Evolutionary conservation across 1,140 invertebrate genomes (phyloP).

Genomic region (Drosophila bocki): DNA sequence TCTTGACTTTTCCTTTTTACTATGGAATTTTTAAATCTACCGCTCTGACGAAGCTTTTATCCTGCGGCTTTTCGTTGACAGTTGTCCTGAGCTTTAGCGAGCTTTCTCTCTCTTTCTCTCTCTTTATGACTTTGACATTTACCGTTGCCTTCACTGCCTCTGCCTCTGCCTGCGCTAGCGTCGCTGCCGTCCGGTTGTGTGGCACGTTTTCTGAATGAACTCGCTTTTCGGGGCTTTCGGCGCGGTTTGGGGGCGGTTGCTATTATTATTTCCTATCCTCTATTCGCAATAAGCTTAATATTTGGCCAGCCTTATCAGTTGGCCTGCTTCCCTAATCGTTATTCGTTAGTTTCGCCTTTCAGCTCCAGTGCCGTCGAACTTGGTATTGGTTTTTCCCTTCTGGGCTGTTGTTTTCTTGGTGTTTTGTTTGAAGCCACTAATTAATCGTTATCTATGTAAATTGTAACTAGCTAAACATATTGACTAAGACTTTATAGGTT

Average conservation of each 20-base stretch:
- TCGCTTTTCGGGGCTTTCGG: constrained; percentile 52
- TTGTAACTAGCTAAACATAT: constrained; percentile 80
- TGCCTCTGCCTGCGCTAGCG: constrained; percentile 15
- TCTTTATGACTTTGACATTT: constrained; percentile 79
- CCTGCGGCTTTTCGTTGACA: constrained; percentile 10
- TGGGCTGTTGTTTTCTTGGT: constrained; percentile 64
- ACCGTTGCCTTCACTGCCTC: constrained; percentile 26
- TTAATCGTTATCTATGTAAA: constrained; percentile 60
- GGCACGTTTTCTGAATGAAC: constrained; percentile 81
- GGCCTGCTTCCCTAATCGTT: constrained; percentile 72
- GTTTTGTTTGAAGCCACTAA: constrained; percentile 80
- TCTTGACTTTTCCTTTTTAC: neutral
- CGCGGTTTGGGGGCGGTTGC: constrained; percentile 32
- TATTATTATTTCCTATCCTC: constrained; percentile 69
- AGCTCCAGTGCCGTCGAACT: constrained; percentile 55
- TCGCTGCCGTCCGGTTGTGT: constrained; percentile 64
- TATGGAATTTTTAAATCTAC: constrained; percentile 6
- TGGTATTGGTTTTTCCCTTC: constrained; percentile 60
- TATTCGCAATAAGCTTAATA: constrained; percentile 69
- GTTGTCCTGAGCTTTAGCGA: constrained; percentile 7
- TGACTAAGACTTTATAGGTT: constrained; percentile 67
- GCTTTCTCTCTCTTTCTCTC: constrained; percentile 40
- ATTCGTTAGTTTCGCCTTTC: constrained; percentile 70
- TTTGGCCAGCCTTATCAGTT: constrained; percentile 58
- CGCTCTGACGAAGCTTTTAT: constrained; percentile 7